These are phyloP conservation scores for Epinotia bilunana DNA, from an alignment of 2,888 invertebrate genomes.

Conservation along the genomic window DNA sequence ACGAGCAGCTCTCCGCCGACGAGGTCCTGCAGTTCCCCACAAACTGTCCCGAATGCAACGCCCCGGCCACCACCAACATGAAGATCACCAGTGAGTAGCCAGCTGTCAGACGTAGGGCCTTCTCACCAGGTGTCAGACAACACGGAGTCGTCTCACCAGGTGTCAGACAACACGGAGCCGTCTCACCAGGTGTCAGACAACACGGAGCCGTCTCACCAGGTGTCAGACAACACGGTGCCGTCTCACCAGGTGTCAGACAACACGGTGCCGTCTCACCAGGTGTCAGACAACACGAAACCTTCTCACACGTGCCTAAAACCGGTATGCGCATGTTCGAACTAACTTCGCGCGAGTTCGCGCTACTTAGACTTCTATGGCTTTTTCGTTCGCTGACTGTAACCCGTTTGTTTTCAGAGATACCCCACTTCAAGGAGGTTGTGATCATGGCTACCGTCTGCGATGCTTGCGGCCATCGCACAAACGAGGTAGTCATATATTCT, in stretches of 20 bases:
- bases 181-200: neutral
- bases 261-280: slow-evolving; percentile 68
- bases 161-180: no score
- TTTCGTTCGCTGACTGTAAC: no score
- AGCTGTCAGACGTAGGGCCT: no score
- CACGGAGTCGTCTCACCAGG: neutral
- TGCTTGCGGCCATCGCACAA: slow-evolving; percentile 94
- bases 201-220: neutral
- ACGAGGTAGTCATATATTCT: slow-evolving; percentile 84
- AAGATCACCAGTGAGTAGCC: slow-evolving; percentile 90
- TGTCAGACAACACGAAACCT: slow-evolving; percentile 79
- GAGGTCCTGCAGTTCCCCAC: slow-evolving; percentile 93
- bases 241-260: slow-evolving; percentile 14
- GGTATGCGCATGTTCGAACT: no score
- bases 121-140: neutral
- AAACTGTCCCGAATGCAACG: slow-evolving; percentile 93
- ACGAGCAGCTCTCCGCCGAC: slow-evolving; percentile 87
- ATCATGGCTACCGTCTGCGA: slow-evolving; percentile 99
- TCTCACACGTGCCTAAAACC: no score
- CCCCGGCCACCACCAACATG: slow-evolving; percentile 96
- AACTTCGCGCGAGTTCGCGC: no score
- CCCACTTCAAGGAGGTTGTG: slow-evolving; percentile 98
- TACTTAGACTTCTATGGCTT: no score
- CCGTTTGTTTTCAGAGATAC: slow-evolving; percentile 86
- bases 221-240: neutral